Base-by-base conservation (phyloP, 2,888 invertebrate genomes). In the Sinohyriopsis cumingii region DNA sequence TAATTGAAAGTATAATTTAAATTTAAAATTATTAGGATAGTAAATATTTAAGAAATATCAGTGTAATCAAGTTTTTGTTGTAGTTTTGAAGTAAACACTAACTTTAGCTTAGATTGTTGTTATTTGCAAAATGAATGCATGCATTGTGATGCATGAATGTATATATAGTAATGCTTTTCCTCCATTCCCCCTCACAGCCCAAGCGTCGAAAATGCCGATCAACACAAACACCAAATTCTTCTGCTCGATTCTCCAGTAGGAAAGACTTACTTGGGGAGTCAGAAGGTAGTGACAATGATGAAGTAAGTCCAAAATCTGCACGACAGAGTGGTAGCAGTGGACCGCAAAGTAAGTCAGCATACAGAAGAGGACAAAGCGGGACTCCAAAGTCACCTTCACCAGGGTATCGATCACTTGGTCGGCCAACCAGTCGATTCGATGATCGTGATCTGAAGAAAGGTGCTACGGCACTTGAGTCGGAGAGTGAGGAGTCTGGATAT, bases 401-500 rank as follows among this genome's bases (percentile, higher is more conserved):
- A 55, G 54, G 59, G 56, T 73, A 75, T 69, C 71, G 70, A 19
- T 72, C 71, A 28, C 72, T 72, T 25, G 72, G 74, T 72, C 63
- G 77, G 59, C 77, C 78, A 25, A 72, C 73, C 28, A 75, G 76
- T 69, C 63, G 76, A 24, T 76, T 72, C 66, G 68, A 70, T 59
- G 62, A 45, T 45, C 45, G 68, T 61, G 63, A 75, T 70, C 69
- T 80, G 69, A 85, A 85, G 65, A 81, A 82, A 67, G 77, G 79
- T 19, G 72, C 76, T 15, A 76, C 79, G 53, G 80, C 76, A 57
- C 70, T 85, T 61, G 85, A 85, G 67, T 87, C 85, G 0, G 87
- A 87, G 64, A 87, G 86, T 67, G 87, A 87, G 70, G 87, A 87
- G 71, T 86, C 86, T 57, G 87, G 86, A 22, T 86, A 86, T 81